phyloP scores from a whole-genome alignment of 1,140 invertebrate species.

The Diprion similis region DNA sequence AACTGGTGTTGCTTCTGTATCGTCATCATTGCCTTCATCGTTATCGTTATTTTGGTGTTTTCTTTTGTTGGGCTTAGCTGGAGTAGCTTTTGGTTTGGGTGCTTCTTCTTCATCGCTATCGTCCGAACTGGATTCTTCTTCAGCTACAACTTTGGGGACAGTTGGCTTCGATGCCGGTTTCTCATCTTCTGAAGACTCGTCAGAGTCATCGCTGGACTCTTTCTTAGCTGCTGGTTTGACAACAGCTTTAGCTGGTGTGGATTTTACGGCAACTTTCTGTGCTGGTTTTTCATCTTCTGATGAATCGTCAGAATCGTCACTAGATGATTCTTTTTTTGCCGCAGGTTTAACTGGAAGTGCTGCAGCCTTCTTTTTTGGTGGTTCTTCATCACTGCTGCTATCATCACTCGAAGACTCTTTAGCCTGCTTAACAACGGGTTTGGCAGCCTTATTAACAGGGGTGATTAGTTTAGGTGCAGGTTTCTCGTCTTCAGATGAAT shows the following conservation, averaged over 20 bases:
- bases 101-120: constrained; percentile 47
- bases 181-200: constrained; percentile 31
- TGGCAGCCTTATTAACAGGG: constrained; percentile 18
- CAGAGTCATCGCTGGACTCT: constrained; percentile 40
- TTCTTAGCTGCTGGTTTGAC: constrained; percentile 27
- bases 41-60: constrained; percentile 49
- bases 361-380: constrained; percentile 22
- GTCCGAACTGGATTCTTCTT: constrained; percentile 40
- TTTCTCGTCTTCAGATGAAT: constrained; percentile 44
- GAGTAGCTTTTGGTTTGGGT: constrained; percentile 29
- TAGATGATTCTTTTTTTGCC: constrained; percentile 39
- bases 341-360: constrained; percentile 26
- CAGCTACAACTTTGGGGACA: constrained; percentile 30
- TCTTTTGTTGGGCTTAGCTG: constrained; percentile 41
- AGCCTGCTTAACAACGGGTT: constrained; percentile 22
- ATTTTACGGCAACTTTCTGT: constrained; percentile 23
- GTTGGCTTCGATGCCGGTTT: constrained; percentile 28
- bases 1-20: constrained; percentile 37
- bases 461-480: constrained; percentile 22
- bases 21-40: constrained; percentile 48
- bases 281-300: constrained; percentile 33
- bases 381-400: constrained; percentile 37
- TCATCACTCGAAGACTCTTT: constrained; percentile 29
- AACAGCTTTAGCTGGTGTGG: constrained; percentile 26
- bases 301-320: constrained; percentile 42